A percentile compares a stretch with the other conserved stretches of the same genome.
Evolutionary conservation across 2,888 invertebrate species (phyloP).

Genomic region (Spilarctia lutea): DNA sequence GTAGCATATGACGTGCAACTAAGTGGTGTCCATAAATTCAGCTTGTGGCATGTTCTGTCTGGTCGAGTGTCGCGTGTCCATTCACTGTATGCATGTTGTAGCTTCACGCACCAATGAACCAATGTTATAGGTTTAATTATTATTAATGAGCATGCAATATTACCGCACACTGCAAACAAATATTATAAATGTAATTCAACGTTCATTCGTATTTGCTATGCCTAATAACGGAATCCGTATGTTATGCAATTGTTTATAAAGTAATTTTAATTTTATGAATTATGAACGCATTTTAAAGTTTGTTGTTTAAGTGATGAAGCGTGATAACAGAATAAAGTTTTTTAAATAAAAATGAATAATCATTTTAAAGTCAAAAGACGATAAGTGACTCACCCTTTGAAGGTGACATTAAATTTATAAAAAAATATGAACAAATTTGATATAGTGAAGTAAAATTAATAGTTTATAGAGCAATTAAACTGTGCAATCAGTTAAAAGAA

Average conservation of each 20-base stretch:
- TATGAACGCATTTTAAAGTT: slow-evolving; percentile 12
- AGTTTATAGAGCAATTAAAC: slow-evolving; percentile 27
- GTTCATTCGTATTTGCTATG: background rate
- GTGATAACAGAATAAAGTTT: slow-evolving; percentile 31
- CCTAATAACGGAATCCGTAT: background rate
- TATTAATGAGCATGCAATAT: slow-evolving; percentile 47
- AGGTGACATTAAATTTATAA: slow-evolving; percentile 28
- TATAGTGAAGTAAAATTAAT: slow-evolving; percentile 8
- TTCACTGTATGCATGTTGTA: slow-evolving; percentile 54
- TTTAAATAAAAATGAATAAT: slow-evolving; percentile 30
- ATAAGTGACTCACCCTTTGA: slow-evolving; percentile 18
- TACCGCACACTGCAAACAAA: background rate
- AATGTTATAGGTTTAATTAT: slow-evolving; percentile 56
- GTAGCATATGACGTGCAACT: slow-evolving; percentile 73
- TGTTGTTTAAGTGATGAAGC: slow-evolving; percentile 24
- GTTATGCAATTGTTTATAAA: background rate
- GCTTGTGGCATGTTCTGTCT: slow-evolving; percentile 69
- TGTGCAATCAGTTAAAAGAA: slow-evolving; percentile 36
- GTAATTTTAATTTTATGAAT: background rate
- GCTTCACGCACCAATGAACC: slow-evolving; percentile 58
- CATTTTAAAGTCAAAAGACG: slow-evolving; percentile 20
- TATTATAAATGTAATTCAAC: background rate
- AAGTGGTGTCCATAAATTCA: slow-evolving; percentile 74
- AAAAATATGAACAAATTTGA: background rate
- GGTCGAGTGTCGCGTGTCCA: slow-evolving; percentile 69